phyloP scores from a whole-genome alignment of 2,888 invertebrate species.

The Dermolepida albohirtum region DNA sequence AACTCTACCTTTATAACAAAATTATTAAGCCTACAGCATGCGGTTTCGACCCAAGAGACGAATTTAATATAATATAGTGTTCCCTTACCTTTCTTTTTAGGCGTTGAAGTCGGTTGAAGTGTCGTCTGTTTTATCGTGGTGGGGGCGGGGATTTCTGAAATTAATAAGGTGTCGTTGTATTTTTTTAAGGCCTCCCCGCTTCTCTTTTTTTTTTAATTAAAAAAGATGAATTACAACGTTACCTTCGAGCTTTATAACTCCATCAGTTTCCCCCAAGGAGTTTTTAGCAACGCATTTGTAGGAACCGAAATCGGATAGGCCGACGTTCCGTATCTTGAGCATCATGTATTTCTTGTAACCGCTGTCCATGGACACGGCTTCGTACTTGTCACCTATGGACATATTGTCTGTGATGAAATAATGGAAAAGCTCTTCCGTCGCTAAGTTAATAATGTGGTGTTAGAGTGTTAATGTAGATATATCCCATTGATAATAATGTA shows the following conservation, averaged over 20 bases:
- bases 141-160: constrained; percentile 86
- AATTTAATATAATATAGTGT: constrained; percentile 23
- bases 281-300: constrained; percentile 94
- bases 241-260: constrained; percentile 91
- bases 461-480: too few species aligned
- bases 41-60: neutral
- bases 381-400: constrained; percentile 83
- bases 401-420: constrained; percentile 33
- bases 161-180: constrained; percentile 45
- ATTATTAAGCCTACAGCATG: neutral
- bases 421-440: constrained; percentile 15
- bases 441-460: neutral
- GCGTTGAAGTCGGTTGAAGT: constrained; percentile 70
- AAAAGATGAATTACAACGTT: constrained; percentile 56
- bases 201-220: constrained; percentile 40
- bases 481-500: too few species aligned
- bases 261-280: constrained; percentile 90
- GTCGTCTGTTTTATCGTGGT: constrained; percentile 78
- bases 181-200: constrained; percentile 13
- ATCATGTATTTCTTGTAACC: constrained; percentile 93
- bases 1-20: neutral
- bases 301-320: constrained; percentile 84
- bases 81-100: constrained; percentile 74
- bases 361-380: constrained; percentile 84
- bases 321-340: constrained; percentile 86